Evolutionary conservation across 2,113 vertebrate species (phyloP).

Genomic region (Otocyon megalotis): DNA sequence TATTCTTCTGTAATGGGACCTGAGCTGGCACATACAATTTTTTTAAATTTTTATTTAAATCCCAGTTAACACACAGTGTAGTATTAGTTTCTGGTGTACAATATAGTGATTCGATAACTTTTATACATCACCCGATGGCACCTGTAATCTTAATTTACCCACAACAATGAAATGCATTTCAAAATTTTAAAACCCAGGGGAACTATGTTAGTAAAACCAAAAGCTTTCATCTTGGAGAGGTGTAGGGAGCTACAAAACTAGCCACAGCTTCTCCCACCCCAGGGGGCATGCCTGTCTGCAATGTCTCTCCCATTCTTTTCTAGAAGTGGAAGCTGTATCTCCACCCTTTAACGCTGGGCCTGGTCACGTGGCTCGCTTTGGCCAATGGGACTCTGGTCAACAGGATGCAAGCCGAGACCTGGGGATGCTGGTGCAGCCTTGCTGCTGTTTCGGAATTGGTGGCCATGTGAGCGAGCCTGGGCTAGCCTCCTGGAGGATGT

Average conservation of each 20-base stretch:
- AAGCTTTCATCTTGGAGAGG: background rate
- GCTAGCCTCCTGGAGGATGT: background rate
- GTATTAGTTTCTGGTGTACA: background rate
- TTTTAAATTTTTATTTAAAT: background rate
- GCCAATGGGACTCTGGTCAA: background rate
- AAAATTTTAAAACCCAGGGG: background rate
- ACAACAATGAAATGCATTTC: background rate
- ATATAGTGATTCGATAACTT: background rate
- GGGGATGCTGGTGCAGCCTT: accelerated
- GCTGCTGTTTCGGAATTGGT: background rate
- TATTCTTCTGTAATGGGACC: background rate
- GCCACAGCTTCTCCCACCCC: background rate
- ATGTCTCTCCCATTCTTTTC: background rate
- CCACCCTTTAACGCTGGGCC: background rate
- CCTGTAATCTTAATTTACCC: background rate
- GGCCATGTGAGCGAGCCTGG: background rate
- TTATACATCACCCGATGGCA: background rate
- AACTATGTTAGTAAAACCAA: background rate
- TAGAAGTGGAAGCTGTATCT: background rate
- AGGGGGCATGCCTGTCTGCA: background rate
- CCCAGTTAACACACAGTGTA: background rate
- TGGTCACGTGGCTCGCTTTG: background rate
- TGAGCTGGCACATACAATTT: background rate
- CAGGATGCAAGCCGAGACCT: background rate
- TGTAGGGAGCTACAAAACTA: background rate